Conservation (phyloP, 2,888 invertebrate species). For the Dendrolimus houi region DNA sequence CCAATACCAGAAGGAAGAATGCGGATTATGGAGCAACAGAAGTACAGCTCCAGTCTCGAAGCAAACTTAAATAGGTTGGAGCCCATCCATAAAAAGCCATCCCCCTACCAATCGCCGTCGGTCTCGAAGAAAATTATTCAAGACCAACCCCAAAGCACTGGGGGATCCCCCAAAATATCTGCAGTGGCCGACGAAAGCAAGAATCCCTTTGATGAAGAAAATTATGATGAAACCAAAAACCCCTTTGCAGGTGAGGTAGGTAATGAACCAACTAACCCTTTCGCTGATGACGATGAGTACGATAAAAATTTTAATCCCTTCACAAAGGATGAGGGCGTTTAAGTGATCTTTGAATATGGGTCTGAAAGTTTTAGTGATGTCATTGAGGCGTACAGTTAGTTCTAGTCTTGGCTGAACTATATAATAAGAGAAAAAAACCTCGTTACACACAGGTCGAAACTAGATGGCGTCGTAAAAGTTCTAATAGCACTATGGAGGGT, state of each 20-base stretch:
- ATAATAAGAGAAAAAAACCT: too few species aligned
- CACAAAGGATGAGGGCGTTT: slow-evolving; percentile 38
- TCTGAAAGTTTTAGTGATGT: too few species aligned
- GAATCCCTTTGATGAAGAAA: slow-evolving; percentile 62
- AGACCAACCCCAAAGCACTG: slow-evolving; percentile 20
- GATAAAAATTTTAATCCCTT: slow-evolving; percentile 88
- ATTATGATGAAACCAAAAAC: slow-evolving; percentile 79
- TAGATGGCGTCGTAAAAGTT: too few species aligned
- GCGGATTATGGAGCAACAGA: slow-evolving; percentile 66
- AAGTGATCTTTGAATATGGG: too few species aligned
- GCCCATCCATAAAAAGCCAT: slow-evolving; percentile 30
- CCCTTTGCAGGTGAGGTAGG: slow-evolving; percentile 77
- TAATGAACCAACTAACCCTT: slow-evolving; percentile 73
- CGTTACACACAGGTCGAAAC: too few species aligned
- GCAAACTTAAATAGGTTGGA: slow-evolving; percentile 68
- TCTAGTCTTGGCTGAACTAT: too few species aligned
- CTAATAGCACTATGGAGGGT: too few species aligned
- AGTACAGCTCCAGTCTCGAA: slow-evolving; percentile 79
- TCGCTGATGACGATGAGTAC: slow-evolving; percentile 77
- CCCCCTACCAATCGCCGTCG: slow-evolving; percentile 30
- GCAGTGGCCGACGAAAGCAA: slow-evolving; percentile 29
- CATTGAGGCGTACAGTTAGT: too few species aligned
- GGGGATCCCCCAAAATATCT: slow-evolving; percentile 34
- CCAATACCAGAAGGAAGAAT: slow-evolving; percentile 77
- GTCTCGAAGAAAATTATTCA: slow-evolving; percentile 17